Evolutionary conservation across 2,113 vertebrate species (phyloP).

Genomic region (Percina caprodes): DNA sequence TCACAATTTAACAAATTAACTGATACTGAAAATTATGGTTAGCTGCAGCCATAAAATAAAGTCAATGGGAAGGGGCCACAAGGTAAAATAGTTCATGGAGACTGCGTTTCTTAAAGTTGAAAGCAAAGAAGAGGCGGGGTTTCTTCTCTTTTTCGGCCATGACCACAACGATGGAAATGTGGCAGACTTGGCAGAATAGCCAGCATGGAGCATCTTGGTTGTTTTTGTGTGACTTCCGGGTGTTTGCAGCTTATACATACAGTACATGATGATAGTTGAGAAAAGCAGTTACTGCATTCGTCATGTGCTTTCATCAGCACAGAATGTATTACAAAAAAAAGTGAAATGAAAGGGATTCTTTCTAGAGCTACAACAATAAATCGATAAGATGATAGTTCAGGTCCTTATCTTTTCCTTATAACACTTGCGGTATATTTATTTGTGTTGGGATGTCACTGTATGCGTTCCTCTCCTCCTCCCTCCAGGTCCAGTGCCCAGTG

Average conservation of each 20-base stretch:
- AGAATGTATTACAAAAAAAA: not conserved
- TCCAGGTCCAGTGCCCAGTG: slow-evolving; percentile 83
- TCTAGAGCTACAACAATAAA: not conserved
- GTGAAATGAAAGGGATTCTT: not conserved
- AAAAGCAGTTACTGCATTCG: not conserved
- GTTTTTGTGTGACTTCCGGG: slow-evolving; percentile 31
- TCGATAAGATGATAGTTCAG: not conserved
- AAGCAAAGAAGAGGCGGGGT: not conserved
- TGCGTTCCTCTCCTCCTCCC: not conserved
- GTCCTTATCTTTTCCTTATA: not conserved
- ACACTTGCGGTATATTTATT: not conserved
- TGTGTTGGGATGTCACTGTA: not conserved
- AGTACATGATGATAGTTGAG: slow-evolving; percentile 22
- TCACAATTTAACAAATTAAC: not conserved
- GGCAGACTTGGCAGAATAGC: not conserved
- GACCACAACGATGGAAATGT: too few relatives aligned
- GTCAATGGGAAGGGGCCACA: not conserved
- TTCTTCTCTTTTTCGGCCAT: not conserved
- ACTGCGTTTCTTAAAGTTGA: not conserved
- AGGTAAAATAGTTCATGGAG: too few relatives aligned
- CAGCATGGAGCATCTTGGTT: not conserved
- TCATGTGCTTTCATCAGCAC: slow-evolving; percentile 8
- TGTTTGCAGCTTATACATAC: slow-evolving; percentile 1
- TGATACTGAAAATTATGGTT: not conserved
- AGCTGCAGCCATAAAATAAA: not conserved